Percentiles rank a stretch among this genome's conserved stretches.
These are phyloP conservation scores for Oryzias sinensis DNA, from an alignment of 2,797 vertebrate species.

Conservation along the genomic window DNA sequence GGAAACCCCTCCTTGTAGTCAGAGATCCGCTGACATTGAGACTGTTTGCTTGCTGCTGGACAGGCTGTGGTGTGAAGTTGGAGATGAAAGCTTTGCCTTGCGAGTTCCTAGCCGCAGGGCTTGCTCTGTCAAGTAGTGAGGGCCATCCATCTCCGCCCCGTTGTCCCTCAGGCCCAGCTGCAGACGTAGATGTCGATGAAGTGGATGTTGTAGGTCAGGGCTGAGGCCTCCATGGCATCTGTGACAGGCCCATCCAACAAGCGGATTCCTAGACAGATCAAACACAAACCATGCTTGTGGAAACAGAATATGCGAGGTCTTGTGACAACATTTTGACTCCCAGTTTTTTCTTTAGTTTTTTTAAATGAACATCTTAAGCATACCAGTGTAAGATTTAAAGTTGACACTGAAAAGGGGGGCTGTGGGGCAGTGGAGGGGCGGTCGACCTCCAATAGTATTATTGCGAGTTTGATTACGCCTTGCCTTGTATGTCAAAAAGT, in stretches of 20 bases:
- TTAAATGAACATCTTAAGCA: too few relatives aligned
- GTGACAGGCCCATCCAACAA: slow-evolving; percentile 62
- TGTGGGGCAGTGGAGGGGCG: too few relatives aligned
- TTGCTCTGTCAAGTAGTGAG: slow-evolving; percentile 51
- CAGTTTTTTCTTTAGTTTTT: too few relatives aligned
- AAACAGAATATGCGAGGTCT: neutral
- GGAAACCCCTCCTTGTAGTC: slow-evolving; percentile 8
- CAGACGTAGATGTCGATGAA: slow-evolving; percentile 72
- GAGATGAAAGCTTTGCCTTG: slow-evolving; percentile 58
- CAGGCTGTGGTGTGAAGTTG: slow-evolving; percentile 34
- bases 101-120: slow-evolving; percentile 60
- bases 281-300: slow-evolving; percentile 9
- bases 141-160: slow-evolving; percentile 64
- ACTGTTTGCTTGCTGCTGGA: slow-evolving; percentile 30
- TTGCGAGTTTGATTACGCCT: too few relatives aligned
- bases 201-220: slow-evolving; percentile 71
- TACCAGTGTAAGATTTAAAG: too few relatives aligned
- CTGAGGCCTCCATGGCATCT: slow-evolving; percentile 69
- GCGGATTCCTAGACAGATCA: slow-evolving; percentile 56
- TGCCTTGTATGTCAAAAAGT: too few relatives aligned
- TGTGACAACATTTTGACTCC: too few relatives aligned
- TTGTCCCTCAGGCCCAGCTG: slow-evolving; percentile 68
- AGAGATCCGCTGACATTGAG: slow-evolving; percentile 19
- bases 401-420: too few relatives aligned
- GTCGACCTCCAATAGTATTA: too few relatives aligned